Percentiles rank a stretch among this genome's conserved stretches.
Evolutionary conservation across 2,113 vertebrate genomes (phyloP).

Genomic region (Thalassoma bifasciatum): DNA sequence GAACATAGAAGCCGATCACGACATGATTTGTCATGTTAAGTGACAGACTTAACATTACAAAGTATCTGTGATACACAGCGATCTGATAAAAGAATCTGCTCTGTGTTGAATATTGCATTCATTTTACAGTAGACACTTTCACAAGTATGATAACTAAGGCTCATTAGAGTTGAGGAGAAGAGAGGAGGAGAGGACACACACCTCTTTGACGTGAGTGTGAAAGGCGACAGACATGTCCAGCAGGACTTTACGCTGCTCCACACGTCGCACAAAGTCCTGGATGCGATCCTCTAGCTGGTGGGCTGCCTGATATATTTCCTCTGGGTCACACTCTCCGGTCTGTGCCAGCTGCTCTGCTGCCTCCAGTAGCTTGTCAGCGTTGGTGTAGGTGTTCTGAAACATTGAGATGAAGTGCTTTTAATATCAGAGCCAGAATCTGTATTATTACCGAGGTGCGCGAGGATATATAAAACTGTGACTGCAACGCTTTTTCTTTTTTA

Average conservation of each 20-base stretch:
- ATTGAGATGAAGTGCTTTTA: conserved; percentile 2
- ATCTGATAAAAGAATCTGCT: too few species aligned
- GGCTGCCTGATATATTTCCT: conserved; percentile 98
- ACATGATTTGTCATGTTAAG: background rate
- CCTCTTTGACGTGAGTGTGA: conserved; percentile 98
- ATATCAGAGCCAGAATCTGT: background rate
- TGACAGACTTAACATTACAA: too few species aligned
- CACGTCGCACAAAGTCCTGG: conserved; percentile 97
- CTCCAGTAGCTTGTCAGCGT: conserved; percentile 96
- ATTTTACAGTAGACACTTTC: background rate
- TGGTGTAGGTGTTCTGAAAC: conserved; percentile 96
- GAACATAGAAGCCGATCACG: background rate
- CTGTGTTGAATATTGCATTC: background rate
- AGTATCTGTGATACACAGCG: too few species aligned
- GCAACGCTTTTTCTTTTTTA: too few species aligned
- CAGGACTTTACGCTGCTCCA: conserved; percentile 96
- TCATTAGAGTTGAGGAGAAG: background rate
- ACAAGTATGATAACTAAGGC: background rate
- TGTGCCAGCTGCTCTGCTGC: conserved; percentile 97
- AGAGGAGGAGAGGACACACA: conserved; percentile 59
- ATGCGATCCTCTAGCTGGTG: conserved; percentile 97
- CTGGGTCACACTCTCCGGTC: conserved; percentile 96
- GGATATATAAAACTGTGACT: too few species aligned
- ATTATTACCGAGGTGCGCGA: too few species aligned
- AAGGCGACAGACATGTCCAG: conserved; percentile 99